Conservation (phyloP, 2,113 vertebrate genomes). For the Copsychus sechellarum region DNA sequence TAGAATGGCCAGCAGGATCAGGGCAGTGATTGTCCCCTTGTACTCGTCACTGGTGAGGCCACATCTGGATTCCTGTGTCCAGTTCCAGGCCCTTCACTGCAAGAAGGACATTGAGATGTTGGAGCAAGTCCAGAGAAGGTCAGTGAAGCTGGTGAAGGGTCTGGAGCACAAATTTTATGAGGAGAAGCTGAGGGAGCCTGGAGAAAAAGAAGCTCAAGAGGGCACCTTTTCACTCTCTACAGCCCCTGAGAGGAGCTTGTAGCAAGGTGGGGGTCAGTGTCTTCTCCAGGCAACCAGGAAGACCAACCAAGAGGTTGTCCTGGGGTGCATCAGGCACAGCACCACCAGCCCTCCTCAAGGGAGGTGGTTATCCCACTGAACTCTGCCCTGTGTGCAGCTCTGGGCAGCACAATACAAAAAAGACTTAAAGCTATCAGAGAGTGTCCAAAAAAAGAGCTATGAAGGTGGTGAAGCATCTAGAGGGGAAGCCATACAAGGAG, state of each 20-base stretch:
- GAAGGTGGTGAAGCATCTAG: not conserved
- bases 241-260: not conserved
- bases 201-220: not conserved
- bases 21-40: not conserved
- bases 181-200: not conserved
- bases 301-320: rapidly evolving
- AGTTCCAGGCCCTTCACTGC: no score
- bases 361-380: not conserved
- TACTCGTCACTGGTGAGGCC: not conserved
- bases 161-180: not conserved
- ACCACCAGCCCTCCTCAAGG: no score
- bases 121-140: rapidly evolving
- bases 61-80: not conserved
- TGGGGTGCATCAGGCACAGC: no score
- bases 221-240: not conserved
- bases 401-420: not conserved
- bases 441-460: not conserved
- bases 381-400: not conserved
- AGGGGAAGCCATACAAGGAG: not conserved
- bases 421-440: no score
- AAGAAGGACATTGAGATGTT: not conserved
- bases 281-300: not conserved
- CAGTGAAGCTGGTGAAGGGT: not conserved
- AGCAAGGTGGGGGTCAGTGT: not conserved
- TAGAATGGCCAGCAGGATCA: not conserved